phyloP scores from a whole-genome alignment of 2,113 vertebrate species.

The Coregonus clupeaformis region DNA sequence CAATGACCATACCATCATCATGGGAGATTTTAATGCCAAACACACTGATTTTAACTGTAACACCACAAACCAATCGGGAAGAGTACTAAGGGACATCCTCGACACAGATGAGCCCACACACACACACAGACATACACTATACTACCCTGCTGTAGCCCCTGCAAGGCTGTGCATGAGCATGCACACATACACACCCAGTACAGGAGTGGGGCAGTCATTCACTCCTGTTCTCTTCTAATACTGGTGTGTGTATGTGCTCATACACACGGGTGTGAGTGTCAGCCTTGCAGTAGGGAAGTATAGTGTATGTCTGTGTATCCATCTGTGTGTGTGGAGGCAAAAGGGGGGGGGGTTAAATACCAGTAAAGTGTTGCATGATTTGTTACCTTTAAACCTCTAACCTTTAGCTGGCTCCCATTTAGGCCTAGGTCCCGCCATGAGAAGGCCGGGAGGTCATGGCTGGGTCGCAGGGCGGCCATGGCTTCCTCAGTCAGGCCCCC shows the following conservation, averaged over 20 bases:
- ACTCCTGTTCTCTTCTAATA: background rate
- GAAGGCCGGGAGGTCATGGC: slow-evolving; percentile 75
- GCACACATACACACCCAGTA: background rate
- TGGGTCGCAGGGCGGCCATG: slow-evolving; percentile 77
- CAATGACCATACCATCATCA: too few species aligned
- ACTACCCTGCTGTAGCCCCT: background rate
- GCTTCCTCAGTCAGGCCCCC: slow-evolving; percentile 67
- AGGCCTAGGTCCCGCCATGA: slow-evolving; percentile 68
- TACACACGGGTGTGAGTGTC: too few species aligned
- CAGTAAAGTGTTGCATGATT: slow-evolving; percentile 76
- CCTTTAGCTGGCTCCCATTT: slow-evolving; percentile 70
- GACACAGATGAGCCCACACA: slow-evolving; percentile 11
- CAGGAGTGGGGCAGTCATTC: background rate
- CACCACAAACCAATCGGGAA: too few species aligned
- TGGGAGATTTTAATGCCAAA: too few species aligned
- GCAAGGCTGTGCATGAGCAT: background rate
- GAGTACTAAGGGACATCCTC: too few species aligned
- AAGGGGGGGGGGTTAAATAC: slow-evolving; percentile 65
- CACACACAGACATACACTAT: slow-evolving; percentile 40
- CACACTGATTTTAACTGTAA: too few species aligned
- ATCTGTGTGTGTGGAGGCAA: slow-evolving; percentile 19
- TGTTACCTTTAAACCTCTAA: slow-evolving; percentile 77
- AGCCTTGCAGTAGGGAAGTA: slow-evolving; percentile 2
- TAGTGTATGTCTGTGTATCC: slow-evolving; percentile 37
- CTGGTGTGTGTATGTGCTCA: background rate